Evolutionary conservation across 2,113 vertebrate genomes (phyloP), one percentile per base, ranked within the genome.

Genomic region (Mionectes macconnelli): DNA sequence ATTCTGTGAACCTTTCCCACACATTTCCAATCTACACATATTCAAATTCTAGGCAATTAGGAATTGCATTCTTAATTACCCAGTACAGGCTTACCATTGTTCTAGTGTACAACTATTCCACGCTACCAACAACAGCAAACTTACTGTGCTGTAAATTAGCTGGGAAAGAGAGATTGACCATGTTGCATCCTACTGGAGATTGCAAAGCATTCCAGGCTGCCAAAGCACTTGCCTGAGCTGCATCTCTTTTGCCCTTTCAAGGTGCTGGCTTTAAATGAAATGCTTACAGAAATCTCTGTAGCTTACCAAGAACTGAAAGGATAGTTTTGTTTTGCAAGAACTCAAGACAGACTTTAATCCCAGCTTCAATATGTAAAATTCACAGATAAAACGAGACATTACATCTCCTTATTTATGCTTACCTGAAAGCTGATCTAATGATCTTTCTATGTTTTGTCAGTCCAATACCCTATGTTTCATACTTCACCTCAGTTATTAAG

Each of bases 401-500:
- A 60, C 73, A 3, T 9, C 68, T 52, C 45, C 21, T 80, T 50
- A 27, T 76, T 49, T 68, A 94, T 96, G 45, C 44, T 53, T 56
- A 37, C n/a, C 35, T 79, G 85, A 95, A 86, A 94, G 55, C 70
- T 74, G 39, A 90, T 45, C 24, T 80, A 63, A n/a, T 27, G 44
- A 25, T 90, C 66, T 95, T 87, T 90, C 57, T 35, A 40, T 69
- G 33, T 84, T 84, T 60, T 83, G 62, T 89, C 70, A 66, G 76
- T 80, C 50, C 49, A 52, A 28, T 31, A 78, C 47, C 27, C 79
- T 89, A 8, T 94, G 47, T 73, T 93, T 93, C n/a, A 42, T 45
- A 37, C 14, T 80, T 69, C 74, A 93, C 78, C 80, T 94, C 75
- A 80, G 66, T 89, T 53, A 83, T 50, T 93, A 86, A 92, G 93